phyloP scores from a whole-genome alignment of 2,113 vertebrate species.

The Sakesphorus luctuosus region DNA sequence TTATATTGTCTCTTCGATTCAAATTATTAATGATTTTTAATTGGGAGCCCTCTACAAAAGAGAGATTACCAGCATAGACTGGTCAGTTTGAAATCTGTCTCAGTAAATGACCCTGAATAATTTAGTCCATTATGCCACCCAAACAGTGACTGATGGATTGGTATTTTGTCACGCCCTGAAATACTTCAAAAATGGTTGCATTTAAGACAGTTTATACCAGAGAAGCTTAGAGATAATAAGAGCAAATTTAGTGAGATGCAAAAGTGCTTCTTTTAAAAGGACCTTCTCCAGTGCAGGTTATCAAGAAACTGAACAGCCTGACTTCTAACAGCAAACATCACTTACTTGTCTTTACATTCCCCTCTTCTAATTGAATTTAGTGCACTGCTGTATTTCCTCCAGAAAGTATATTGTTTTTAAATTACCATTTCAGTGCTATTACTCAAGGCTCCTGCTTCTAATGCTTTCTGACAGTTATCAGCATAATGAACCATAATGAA shows the following conservation, averaged over 20 bases:
- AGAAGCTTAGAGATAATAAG: conserved; percentile 52
- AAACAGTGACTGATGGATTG: conserved; percentile 55
- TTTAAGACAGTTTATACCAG: conserved; percentile 42
- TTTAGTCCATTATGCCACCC: conserved; percentile 60
- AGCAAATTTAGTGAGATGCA: conserved; percentile 44
- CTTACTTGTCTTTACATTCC: conserved; percentile 71
- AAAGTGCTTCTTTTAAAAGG: conserved; percentile 50
- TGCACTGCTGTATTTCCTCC: conserved; percentile 72
- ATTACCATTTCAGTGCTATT: conserved; percentile 82
- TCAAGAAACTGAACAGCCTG: conserved; percentile 44
- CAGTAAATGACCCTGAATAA: conserved; percentile 63
- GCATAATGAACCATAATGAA: conserved; percentile 85
- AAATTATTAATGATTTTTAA: conserved; percentile 64
- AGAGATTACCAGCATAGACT: conserved; percentile 37
- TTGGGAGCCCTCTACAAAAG: conserved; percentile 41
- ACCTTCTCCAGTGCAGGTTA: conserved; percentile 53
- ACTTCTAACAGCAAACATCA: conserved; percentile 50
- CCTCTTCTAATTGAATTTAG: conserved; percentile 80
- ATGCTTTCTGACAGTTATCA: conserved; percentile 85
- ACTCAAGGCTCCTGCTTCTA: conserved; percentile 77
- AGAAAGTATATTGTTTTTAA: conserved; percentile 85
- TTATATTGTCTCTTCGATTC: conserved; percentile 48
- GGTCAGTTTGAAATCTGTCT: conserved; percentile 57
- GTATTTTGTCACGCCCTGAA: conserved; percentile 39
- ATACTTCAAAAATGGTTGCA: conserved; percentile 38